These are phyloP conservation scores for Grantiella picta DNA, from an alignment of 2,113 vertebrate genomes.

Conservation along the genomic window DNA sequence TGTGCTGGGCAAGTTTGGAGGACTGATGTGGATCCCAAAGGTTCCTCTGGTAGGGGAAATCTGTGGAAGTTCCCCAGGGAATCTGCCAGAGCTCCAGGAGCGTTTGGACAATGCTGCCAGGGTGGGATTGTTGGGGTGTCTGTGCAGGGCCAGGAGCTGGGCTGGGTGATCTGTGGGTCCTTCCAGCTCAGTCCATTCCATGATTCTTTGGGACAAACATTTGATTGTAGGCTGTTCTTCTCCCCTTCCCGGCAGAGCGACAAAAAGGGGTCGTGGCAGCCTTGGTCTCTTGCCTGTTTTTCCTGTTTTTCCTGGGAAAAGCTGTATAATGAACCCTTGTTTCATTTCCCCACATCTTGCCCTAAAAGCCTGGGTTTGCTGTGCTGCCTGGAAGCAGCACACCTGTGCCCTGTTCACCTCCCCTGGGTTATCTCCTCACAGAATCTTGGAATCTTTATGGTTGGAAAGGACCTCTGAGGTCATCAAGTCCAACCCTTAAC, in stretches of 20 bases:
- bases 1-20: neutral
- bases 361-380: neutral
- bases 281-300: neutral
- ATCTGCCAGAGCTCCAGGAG: neutral
- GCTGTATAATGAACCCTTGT: neutral
- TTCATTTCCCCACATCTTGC: neutral
- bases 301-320: neutral
- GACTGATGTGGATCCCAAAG: neutral
- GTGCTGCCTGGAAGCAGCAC: accelerated
- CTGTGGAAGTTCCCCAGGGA: neutral
- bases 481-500: neutral
- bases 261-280: neutral
- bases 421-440: neutral
- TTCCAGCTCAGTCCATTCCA: accelerated
- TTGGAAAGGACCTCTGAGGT: neutral
- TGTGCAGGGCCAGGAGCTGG: neutral
- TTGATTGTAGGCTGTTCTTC: neutral
- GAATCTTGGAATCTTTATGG: neutral
- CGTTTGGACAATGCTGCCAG: neutral
- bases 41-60: neutral
- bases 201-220: neutral
- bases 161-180: accelerated
- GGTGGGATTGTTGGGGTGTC: neutral
- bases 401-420: neutral
- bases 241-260: neutral